These are phyloP conservation scores for Rambutsinella grinnellia DNA, from an alignment of 2,888 invertebrate species.

Conservation along the genomic window DNA sequence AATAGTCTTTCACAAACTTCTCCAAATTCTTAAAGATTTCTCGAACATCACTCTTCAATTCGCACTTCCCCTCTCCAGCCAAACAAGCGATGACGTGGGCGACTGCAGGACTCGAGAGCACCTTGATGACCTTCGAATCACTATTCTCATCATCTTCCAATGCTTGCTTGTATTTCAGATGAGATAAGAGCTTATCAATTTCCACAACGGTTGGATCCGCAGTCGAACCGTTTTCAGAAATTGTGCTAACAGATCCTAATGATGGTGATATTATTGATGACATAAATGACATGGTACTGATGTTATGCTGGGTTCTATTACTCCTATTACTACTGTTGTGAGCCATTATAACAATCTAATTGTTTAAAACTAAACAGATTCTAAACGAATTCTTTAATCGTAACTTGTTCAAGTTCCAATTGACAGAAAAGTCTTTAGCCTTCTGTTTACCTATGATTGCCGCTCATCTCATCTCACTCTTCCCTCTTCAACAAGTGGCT, in stretches of 20 bases:
- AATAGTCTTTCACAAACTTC: constrained; percentile 8
- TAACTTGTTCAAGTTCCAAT: too few relatives aligned
- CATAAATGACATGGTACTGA: background rate
- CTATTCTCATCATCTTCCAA: constrained; percentile 24
- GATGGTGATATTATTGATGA: background rate
- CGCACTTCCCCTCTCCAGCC: constrained; percentile 12
- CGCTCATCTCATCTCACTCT: too few relatives aligned
- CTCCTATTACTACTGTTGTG: too few relatives aligned
- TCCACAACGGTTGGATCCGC: background rate
- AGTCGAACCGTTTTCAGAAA: background rate
- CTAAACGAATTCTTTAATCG: too few relatives aligned
- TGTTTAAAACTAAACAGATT: background rate
- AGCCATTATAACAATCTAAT: background rate
- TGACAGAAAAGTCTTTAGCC: too few relatives aligned
- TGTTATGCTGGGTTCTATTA: background rate
- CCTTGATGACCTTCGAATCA: background rate
- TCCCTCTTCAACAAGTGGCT: too few relatives aligned
- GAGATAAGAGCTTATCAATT: constrained; percentile 12
- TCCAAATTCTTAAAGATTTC: constrained; percentile 1
- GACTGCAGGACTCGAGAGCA: constrained; percentile 6
- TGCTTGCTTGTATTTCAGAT: constrained; percentile 19
- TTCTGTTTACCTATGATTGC: too few relatives aligned
- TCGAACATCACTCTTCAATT: constrained; percentile 6
- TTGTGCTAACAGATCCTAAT: background rate
- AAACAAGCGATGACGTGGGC: constrained; percentile 15